Evolutionary conservation across 1,140 invertebrate species (phyloP).

Genomic region (Plodia interpunctella): DNA sequence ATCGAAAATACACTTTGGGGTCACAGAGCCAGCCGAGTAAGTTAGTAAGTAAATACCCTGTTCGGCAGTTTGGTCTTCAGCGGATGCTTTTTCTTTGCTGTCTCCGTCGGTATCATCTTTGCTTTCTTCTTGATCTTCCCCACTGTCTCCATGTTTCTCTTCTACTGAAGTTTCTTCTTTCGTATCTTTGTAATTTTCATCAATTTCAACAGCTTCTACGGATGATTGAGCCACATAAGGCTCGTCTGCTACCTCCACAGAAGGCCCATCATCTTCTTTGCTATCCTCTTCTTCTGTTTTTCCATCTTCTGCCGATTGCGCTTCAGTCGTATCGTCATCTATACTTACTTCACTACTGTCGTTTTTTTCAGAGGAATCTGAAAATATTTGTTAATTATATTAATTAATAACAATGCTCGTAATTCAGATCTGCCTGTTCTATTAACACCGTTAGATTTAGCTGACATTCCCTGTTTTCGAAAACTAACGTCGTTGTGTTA

Average conservation of each 20-base stretch:
- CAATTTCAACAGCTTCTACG: slow-evolving; percentile 48
- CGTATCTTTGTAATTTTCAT: slow-evolving; percentile 50
- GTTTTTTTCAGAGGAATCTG: slow-evolving; percentile 67
- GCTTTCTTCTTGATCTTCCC: slow-evolving; percentile 31
- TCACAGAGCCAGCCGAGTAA: too few relatives aligned
- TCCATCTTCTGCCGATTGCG: slow-evolving; percentile 53
- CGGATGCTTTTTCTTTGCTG: slow-evolving; percentile 55
- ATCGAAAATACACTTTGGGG: too few relatives aligned
- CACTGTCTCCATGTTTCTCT: slow-evolving; percentile 41
- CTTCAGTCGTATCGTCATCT: slow-evolving; percentile 68
- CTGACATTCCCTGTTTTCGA: not conserved
- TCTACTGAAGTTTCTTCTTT: slow-evolving; percentile 50
- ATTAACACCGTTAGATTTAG: too few relatives aligned
- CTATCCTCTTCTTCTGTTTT: slow-evolving; percentile 42
- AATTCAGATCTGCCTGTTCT: too few relatives aligned
- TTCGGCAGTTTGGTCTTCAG: slow-evolving; percentile 48
- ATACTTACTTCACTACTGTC: slow-evolving; percentile 70
- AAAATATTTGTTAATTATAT: slow-evolving; percentile 20
- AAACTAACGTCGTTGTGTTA: slow-evolving; percentile 14
- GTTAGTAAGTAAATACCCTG: slow-evolving; percentile 27
- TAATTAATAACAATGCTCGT: too few relatives aligned
- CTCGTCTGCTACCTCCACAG: slow-evolving; percentile 71
- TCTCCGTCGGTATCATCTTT: slow-evolving; percentile 52
- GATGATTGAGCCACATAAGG: slow-evolving; percentile 68
- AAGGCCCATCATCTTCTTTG: slow-evolving; percentile 51